Base-by-base conservation (phyloP, 2,113 vertebrate species). In the Gymnorhina tibicen region DNA sequence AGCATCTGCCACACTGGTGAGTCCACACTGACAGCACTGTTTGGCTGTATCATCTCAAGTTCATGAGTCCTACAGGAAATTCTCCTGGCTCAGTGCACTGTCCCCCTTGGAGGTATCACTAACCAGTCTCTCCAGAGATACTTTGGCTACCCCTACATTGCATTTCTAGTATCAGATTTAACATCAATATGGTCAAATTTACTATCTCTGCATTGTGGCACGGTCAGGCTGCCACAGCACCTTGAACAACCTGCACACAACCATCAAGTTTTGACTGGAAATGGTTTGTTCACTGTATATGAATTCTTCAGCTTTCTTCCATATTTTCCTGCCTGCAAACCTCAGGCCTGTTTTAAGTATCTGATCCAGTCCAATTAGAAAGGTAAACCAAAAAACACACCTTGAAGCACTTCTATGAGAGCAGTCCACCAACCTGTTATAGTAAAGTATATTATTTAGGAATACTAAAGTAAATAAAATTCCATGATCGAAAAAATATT, bases 101-200 rank as follows among this genome's bases (percentile, higher is more conserved):
- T 7, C 7, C 4, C 3, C 12, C 33, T 46, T n/a, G 32, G 11
- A 85, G 13, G 15, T 17, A 52, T 35, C 30, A 39, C 37, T 39
- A 70, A 59, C 21, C 23, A 79, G 16, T 17, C 44, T 41, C 64
- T 70, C 55, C 3, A 3, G 28, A 70, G 49, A 47, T 47, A 30
- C 23, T 86, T 10, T 23, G 26, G 39, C 32, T 70, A 75, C 13
- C 24, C 10, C 37, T 78, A 7, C 0, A 0, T 10, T 50, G 20
- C 55, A 63, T 58, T 77, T 91, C 33, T 62, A 37, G 7, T 47
- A 50, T 22, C 12, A 73, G 13, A 14, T 39, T 70, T 63, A 59
- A 50, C 28, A 68, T 24, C 35, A 69, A 4, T 46, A 49, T 14
- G 8, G 42, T 30, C 47, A 75, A 26, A 86, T 32, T 42, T 72